Evolutionary conservation across 2,888 invertebrate genomes (phyloP).

Genomic region (Drosophila eohydei): DNA sequence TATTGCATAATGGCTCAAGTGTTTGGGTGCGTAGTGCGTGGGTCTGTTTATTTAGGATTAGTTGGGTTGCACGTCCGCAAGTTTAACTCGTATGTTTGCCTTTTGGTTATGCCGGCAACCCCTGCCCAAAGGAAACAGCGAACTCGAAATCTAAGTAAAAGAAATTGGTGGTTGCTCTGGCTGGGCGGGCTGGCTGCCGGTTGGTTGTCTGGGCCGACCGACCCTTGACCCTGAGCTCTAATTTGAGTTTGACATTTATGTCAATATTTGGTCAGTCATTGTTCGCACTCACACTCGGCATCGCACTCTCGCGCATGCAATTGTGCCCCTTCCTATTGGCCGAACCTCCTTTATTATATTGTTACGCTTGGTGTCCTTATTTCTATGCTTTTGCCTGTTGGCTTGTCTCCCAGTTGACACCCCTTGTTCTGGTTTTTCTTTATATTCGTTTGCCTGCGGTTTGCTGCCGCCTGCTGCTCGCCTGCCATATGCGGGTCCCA

Average conservation of each 20-base stretch:
- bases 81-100: conserved; percentile 61
- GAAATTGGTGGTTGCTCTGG: conserved; percentile 29
- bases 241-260: conserved; percentile 82
- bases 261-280: conserved; percentile 82
- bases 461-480: conserved; percentile 8
- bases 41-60: conserved; percentile 74
- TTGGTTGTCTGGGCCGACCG: conserved; percentile 25
- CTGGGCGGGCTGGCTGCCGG: conserved; percentile 9
- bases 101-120: conserved; percentile 39
- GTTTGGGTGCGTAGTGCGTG: conserved; percentile 45
- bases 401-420: conserved; percentile 32
- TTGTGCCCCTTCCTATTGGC: conserved; percentile 16
- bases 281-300: conserved; percentile 57
- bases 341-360: conserved; percentile 68
- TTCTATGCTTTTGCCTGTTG: conserved; percentile 36
- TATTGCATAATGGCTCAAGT: conserved; percentile 77
- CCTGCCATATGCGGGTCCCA: conserved; percentile 58
- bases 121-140: conserved; percentile 16
- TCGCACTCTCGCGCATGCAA: conserved; percentile 50
- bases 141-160: conserved; percentile 6
- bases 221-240: conserved; percentile 82
- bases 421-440: conserved; percentile 37
- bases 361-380: conserved; percentile 74
- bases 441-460: conserved; percentile 59
- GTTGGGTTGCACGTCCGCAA: conserved; percentile 41